Base-by-base conservation (phyloP, 2,888 invertebrate genomes). In the Watsonalla cultraria region DNA sequence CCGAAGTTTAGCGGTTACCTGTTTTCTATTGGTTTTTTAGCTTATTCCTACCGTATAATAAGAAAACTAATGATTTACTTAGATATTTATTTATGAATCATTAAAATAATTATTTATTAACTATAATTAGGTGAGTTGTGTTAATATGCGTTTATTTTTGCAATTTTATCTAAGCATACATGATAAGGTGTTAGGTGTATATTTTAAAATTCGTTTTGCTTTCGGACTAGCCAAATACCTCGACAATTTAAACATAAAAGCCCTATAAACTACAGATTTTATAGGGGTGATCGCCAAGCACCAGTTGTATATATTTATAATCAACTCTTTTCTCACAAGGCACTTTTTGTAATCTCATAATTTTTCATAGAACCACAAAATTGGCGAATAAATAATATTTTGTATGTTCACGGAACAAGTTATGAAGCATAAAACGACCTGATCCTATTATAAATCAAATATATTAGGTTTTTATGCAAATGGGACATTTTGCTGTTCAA, bases 191-290 rank as follows among this genome's bases (percentile, higher is more conserved):
- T 37, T 7, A 8, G 7, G 37, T 11, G 5, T 11, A 11, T 55
- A 47, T 52, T 14, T 13, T 37, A 72, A 66, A 67, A 73, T 72
- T 72, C 72, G 72, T 75, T 74, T 72, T 68, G 61, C 61, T 51
- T 74, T 82, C 87, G 86, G 85, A 86, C 86, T 85, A 87, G 77
- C 70, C 86, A 84, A 80, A 72, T 76, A 80, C 83, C 82, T 73
- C 56, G 60, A 74, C 65, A 69, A 65, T 68, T 64, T 67, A 66
- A 71, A 73, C 72, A 69, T 60, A 70, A 65, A 68, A 73, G 66
- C 67, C n/a, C 65, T 65, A 70, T 64, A 64, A 60, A 59, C n/a
- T 48, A 63, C 55, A 59, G 54, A 59, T 58, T 60, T 61, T 64
- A 62, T 55, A 60, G 63, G 61, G 62, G 60, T 60, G 56, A 54